Base-by-base conservation (phyloP, 2,888 invertebrate species). In the Tenthredo distinguenda region DNA sequence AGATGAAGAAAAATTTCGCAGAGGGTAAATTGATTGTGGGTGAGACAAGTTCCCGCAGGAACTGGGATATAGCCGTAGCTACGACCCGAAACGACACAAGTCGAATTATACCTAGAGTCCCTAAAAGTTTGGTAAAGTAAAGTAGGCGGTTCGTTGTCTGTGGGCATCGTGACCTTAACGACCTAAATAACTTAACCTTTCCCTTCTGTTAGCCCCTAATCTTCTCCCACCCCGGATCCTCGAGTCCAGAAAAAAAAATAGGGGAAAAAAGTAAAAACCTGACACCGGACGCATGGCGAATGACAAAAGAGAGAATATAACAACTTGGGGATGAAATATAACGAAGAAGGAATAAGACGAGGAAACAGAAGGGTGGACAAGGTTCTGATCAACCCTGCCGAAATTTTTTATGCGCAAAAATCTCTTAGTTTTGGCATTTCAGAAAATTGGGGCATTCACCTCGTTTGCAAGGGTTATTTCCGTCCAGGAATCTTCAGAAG, bases 151-250 rank as follows among this genome's bases (percentile, higher is more conserved):
- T 81, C 81, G 58, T 81, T 81, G 58, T 81, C 62, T 34, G 81
- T 50, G 62, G 62, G 62, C 34, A 81, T 81, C 81, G 62, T 81
- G 81, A 81, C 81, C 62, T 81, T 62, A 81, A 81, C 81, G 62
- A 81, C 81, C 81, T 81, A 81, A 81, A 81, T 81, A 81, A 81
- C 58, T 81, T 81, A 58, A 62, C 81, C 81, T 81, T 62, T 81
- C 40, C 26, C 40, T 81, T 62, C 40, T 81, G 81, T 26, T 40
- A 62, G 37, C 77, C 81, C 26, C 81, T 58, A 62, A 81, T 81
- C 81, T 58, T 62, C 37, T 7, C 62, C 40, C 34, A 26, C 21
- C 21, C 15, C 26, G 62, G 40, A 26, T 62, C 62, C 81, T 40
- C 10, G 37, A 58, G 81, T 37, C 47, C 12, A 81, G n/a, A 81